Conservation (phyloP, 2,888 invertebrate species). For the Plagiodera versicolora region DNA sequence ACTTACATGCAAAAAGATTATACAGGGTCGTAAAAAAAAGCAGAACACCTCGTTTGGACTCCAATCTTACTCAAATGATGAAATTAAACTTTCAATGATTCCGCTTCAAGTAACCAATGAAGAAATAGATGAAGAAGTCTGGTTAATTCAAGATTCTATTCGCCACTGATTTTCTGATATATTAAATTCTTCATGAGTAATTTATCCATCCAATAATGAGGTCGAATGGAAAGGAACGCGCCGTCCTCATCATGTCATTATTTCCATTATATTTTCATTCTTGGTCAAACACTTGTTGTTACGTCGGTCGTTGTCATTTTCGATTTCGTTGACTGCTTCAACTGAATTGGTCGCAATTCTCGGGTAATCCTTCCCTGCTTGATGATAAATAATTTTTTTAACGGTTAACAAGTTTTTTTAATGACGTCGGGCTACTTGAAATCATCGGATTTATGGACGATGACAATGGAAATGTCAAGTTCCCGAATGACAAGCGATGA, state of each 20-base stretch:
- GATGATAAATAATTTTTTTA: conserved; percentile 31
- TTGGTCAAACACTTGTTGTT: conserved; percentile 34
- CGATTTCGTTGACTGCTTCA: conserved; percentile 29
- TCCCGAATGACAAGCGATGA: background rate
- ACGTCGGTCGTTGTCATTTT: conserved; percentile 33
- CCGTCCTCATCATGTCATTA: conserved; percentile 33
- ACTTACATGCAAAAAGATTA: no score
- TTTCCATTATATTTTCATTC: conserved; percentile 34
- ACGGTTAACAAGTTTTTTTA: conserved; percentile 28
- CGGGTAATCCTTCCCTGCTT: conserved; percentile 23
- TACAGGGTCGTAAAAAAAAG: no score
- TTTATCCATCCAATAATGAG: background rate
- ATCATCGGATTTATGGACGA: conserved; percentile 9
- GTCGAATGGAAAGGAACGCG: conserved; percentile 21
- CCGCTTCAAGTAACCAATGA: no score
- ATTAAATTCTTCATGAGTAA: no score
- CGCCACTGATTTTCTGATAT: no score
- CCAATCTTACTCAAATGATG: no score
- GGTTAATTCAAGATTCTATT: no score
- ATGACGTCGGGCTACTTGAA: conserved; percentile 18
- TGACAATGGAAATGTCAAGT: conserved; percentile 10
- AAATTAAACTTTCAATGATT: no score
- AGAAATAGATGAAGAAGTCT: no score
- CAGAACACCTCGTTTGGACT: no score
- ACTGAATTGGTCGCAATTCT: conserved; percentile 29